These are phyloP conservation scores for Drosophila malerkotliana DNA, from an alignment of 1,140 invertebrate genomes.

Conservation along the genomic window DNA sequence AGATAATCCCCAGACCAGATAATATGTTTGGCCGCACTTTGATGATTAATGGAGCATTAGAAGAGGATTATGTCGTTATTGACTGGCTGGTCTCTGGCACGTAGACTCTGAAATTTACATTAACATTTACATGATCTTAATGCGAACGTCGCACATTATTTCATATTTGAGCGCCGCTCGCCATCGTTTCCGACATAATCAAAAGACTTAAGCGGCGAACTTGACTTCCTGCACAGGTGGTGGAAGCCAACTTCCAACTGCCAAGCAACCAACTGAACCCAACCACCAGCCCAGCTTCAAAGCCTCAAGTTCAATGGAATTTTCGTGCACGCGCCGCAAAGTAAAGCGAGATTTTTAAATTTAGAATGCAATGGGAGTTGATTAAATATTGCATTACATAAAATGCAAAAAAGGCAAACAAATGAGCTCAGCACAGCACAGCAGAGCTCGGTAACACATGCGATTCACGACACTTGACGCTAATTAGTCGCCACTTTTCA, in stretches of 20 bases:
- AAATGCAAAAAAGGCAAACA: slow-evolving; percentile 24
- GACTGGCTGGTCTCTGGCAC: slow-evolving; percentile 39
- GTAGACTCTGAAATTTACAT: slow-evolving; percentile 60
- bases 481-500: slow-evolving; percentile 63
- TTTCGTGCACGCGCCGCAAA: slow-evolving; percentile 46
- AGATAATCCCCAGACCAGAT: slow-evolving; percentile 11
- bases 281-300: slow-evolving; percentile 12
- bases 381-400: slow-evolving; percentile 65
- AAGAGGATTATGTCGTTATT: slow-evolving; percentile 41
- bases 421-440: slow-evolving; percentile 28
- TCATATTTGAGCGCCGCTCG: slow-evolving; percentile 22
- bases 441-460: background rate
- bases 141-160: slow-evolving; percentile 38
- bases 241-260: background rate
- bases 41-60: slow-evolving; percentile 33
- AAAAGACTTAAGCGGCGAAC: slow-evolving; percentile 77
- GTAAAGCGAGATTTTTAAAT: slow-evolving; percentile 43
- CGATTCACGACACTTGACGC: slow-evolving; percentile 34
- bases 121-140: slow-evolving; percentile 34
- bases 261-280: background rate
- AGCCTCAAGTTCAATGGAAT: slow-evolving; percentile 66
- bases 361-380: slow-evolving; percentile 54
- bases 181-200: slow-evolving; percentile 46
- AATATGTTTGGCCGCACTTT: slow-evolving; percentile 26
- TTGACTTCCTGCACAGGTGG: slow-evolving; percentile 60